These are phyloP conservation scores for Pogonophryne albipinna DNA, from an alignment of 2,797 vertebrate genomes.

Conservation along the genomic window DNA sequence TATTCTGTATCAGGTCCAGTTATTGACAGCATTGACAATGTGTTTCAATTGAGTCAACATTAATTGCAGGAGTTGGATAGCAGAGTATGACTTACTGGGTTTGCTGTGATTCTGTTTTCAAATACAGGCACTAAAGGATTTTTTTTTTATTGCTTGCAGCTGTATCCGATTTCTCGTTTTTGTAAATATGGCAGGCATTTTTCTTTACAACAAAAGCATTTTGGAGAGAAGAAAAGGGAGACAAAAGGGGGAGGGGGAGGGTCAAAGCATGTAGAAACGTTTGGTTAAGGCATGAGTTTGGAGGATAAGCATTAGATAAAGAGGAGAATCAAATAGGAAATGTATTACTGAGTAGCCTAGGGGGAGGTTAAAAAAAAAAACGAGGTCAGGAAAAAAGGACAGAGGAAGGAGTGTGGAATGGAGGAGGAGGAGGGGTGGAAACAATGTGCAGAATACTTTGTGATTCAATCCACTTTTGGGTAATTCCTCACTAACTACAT, in stretches of 20 bases:
- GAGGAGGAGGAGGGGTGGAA: slow-evolving; percentile 21
- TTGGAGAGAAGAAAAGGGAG: slow-evolving; percentile 28
- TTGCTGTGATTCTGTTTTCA: slow-evolving; percentile 79
- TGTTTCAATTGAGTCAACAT: slow-evolving; percentile 31
- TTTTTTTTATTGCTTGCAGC: slow-evolving; percentile 44
- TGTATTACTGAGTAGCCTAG: slow-evolving; percentile 17
- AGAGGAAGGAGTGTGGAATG: slow-evolving; percentile 41
- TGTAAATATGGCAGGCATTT: slow-evolving; percentile 63
- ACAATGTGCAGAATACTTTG: slow-evolving; percentile 32
- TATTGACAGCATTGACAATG: slow-evolving; percentile 32
- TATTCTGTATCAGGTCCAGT: slow-evolving; percentile 9
- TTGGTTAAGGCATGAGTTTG: slow-evolving; percentile 1
- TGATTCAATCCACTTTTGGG: slow-evolving; percentile 68
- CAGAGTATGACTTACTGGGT: slow-evolving; percentile 60
- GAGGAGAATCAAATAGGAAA: slow-evolving; percentile 43
- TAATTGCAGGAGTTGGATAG: slow-evolving; percentile 55
- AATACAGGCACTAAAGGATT: slow-evolving; percentile 69
- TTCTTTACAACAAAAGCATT: slow-evolving; percentile 47
- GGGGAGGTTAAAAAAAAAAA: slow-evolving; percentile 35
- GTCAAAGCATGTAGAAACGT: not conserved
- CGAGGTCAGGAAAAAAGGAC: slow-evolving; percentile 57
- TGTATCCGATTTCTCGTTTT: slow-evolving; percentile 67
- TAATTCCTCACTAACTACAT: slow-evolving; percentile 67
- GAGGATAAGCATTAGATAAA: slow-evolving; percentile 32
- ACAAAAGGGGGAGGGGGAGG: slow-evolving; percentile 36